Conservation (phyloP, 2,113 vertebrate genomes). For the Pogona vitticeps region DNA sequence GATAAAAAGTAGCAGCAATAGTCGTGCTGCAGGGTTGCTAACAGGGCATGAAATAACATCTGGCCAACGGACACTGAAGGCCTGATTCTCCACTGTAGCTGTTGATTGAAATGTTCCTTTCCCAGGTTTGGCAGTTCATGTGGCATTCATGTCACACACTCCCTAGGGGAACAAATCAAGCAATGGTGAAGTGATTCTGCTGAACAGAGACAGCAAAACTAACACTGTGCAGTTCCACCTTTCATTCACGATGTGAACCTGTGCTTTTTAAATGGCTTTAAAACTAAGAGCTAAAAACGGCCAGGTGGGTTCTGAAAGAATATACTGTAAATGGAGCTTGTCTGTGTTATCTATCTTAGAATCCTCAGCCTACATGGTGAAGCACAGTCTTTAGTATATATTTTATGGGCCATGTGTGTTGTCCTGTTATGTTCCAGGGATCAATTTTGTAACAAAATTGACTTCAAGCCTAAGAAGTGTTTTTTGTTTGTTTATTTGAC, state of each 20-base stretch:
- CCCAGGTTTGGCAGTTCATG: slow-evolving; percentile 52
- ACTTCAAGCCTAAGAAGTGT: no score
- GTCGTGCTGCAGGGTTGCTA: slow-evolving; percentile 61
- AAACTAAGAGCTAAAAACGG: neutral
- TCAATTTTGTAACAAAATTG: neutral
- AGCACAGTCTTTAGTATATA: neutral
- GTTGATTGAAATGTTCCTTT: slow-evolving; percentile 67
- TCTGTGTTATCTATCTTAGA: no score
- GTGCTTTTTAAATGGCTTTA: slow-evolving; percentile 20
- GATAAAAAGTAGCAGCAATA: slow-evolving; percentile 68
- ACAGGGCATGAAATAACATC: slow-evolving; percentile 53
- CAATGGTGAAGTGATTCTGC: slow-evolving; percentile 21
- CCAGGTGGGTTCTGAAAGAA: neutral
- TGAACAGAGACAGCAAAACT: slow-evolving; percentile 26
- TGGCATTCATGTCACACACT: slow-evolving; percentile 35
- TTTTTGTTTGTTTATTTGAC: no score
- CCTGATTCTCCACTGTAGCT: slow-evolving; percentile 39
- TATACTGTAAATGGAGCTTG: neutral
- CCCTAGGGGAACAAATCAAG: slow-evolving; percentile 51
- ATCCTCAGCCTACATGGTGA: neutral
- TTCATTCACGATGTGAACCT: neutral
- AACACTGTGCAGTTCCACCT: neutral
- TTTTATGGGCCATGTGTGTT: neutral
- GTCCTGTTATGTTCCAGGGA: neutral
- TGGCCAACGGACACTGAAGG: slow-evolving; percentile 33